Evolutionary conservation across 2,113 vertebrate species (phyloP).

Genomic region (Nesoenas mayeri): DNA sequence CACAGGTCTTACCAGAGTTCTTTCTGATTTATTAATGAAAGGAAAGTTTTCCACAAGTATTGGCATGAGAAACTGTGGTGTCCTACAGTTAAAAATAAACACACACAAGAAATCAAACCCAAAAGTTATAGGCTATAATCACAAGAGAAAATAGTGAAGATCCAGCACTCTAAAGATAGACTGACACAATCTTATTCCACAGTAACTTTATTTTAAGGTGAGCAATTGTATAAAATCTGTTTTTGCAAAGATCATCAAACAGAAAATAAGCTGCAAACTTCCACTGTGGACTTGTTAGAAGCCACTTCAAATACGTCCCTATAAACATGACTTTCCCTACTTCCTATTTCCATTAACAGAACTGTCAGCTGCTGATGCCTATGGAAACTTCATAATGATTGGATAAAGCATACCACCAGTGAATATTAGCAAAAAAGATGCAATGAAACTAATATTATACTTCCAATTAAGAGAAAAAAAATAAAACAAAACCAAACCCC

Average conservation of each 20-base stretch:
- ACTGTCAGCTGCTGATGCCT: neutral
- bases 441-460: neutral
- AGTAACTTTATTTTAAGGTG: neutral
- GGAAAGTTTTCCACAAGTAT: slow-evolving; percentile 91
- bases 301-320: neutral
- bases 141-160: neutral
- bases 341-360: neutral
- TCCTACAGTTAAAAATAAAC: slow-evolving; percentile 70
- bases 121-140: neutral
- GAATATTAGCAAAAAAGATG: neutral
- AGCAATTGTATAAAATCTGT: neutral
- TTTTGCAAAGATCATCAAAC: neutral
- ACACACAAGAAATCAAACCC: neutral
- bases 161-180: neutral
- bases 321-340: neutral
- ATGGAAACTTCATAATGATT: neutral
- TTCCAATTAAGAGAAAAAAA: neutral
- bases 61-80: slow-evolving; percentile 90
- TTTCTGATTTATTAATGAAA: slow-evolving; percentile 91
- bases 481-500: neutral
- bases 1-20: slow-evolving; percentile 85
- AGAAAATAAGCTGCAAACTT: neutral
- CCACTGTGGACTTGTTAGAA: neutral
- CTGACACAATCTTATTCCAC: neutral
- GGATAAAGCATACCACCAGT: neutral